Evolutionary conservation across 2,113 vertebrate genomes (phyloP).

Genomic region (Periophthalmodon schlosseri): DNA sequence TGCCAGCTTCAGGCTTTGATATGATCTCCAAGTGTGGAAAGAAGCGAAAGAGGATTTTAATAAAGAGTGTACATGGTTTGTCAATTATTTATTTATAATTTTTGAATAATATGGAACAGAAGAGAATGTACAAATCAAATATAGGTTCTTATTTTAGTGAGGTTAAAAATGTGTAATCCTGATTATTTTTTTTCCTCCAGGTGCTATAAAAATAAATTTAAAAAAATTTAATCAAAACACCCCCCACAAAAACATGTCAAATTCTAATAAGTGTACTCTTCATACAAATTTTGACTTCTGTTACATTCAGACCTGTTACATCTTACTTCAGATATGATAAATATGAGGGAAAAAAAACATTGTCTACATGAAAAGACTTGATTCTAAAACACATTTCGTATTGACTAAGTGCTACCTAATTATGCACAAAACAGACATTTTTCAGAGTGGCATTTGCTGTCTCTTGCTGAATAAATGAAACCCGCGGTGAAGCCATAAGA

Average conservation of each 20-base stretch:
- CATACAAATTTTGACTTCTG: too few species aligned
- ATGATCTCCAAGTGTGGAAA: constrained; percentile 23
- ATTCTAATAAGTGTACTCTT: too few species aligned
- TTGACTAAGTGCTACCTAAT: constrained; percentile 68
- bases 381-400: constrained; percentile 60
- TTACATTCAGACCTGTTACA: too few species aligned
- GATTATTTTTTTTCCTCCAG: too few species aligned
- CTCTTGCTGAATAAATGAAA: constrained; percentile 58
- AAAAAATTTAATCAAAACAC: too few species aligned
- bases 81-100: not conserved
- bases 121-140: not conserved
- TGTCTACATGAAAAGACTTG: constrained; percentile 42
- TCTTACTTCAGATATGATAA: too few species aligned
- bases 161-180: too few species aligned
- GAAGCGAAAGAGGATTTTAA: constrained; percentile 4
- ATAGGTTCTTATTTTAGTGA: not conserved
- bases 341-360: too few species aligned
- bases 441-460: constrained; percentile 65
- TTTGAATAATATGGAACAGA: not conserved
- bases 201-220: too few species aligned
- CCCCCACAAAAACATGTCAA: too few species aligned
- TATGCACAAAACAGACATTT: constrained; percentile 66
- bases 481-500: constrained; percentile 41
- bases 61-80: not conserved
- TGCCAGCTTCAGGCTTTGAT: constrained; percentile 39